A percentile compares a stretch with the other conserved stretches of the same genome.
phyloP scores from a whole-genome alignment of 1,140 invertebrate genomes.

The Pseudomyrmex cubaensis region DNA sequence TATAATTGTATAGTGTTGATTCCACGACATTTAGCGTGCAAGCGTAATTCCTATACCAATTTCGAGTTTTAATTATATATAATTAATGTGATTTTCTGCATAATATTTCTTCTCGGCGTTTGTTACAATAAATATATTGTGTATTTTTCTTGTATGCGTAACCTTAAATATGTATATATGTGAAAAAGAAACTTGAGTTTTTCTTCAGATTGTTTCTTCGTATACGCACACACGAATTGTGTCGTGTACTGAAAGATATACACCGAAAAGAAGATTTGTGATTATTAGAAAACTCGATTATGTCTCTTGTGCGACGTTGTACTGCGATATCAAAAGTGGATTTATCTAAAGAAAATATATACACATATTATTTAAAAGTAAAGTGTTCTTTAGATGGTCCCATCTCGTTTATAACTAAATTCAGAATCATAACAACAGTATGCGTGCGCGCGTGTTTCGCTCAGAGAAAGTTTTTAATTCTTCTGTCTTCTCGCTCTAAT shows the following conservation, averaged over 20 bases:
- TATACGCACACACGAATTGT: too few relatives aligned
- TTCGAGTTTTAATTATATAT: not conserved
- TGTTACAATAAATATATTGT: not conserved
- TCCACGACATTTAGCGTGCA: not conserved
- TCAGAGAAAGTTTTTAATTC: not conserved
- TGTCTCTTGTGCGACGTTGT: slow-evolving; percentile 11
- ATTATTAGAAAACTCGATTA: not conserved
- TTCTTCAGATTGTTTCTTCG: not conserved
- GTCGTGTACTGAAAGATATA: not conserved
- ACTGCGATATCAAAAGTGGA: slow-evolving; percentile 11
- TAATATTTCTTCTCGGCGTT: not conserved
- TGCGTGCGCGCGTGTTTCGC: not conserved
- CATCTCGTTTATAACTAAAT: not conserved
- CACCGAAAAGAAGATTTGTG: not conserved
- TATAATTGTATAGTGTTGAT: not conserved
- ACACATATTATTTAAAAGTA: slow-evolving; percentile 12
- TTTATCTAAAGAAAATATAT: slow-evolving; percentile 27
- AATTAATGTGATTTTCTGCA: too few relatives aligned
- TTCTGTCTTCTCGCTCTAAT: not conserved
- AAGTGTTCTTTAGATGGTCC: not conserved
- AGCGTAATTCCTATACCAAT: not conserved
- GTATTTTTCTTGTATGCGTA: not conserved
- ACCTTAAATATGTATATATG: not conserved
- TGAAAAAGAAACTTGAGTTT: not conserved
- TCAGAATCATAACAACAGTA: not conserved